Conservation (phyloP, 2,888 invertebrate genomes). For the Pemphredon lugubris region DNA sequence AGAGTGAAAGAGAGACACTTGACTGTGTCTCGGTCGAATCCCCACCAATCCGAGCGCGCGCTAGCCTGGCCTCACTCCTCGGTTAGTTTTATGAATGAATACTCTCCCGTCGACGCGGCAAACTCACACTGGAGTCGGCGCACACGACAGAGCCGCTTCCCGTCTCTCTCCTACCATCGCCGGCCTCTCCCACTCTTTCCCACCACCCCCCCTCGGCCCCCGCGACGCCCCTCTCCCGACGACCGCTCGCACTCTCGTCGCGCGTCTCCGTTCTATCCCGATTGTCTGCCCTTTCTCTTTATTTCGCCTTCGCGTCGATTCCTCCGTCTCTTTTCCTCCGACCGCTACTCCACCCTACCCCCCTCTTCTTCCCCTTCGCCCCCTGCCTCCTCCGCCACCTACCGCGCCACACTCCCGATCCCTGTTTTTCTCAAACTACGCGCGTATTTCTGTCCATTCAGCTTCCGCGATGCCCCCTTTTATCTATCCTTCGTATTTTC, state of each 20-base stretch:
- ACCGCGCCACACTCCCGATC: neutral
- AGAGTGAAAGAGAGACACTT: conserved; percentile 40
- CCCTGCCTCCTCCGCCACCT: too few species aligned
- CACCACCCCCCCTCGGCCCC: neutral
- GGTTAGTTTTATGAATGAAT: conserved; percentile 83
- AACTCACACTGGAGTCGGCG: conserved; percentile 58
- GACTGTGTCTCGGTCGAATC: conserved; percentile 47
- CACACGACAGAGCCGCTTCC: conserved; percentile 40
- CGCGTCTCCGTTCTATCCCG: neutral
- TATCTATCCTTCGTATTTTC: too few species aligned
- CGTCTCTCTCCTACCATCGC: conserved; percentile 27
- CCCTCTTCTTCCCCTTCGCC: neutral
- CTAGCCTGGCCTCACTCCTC: conserved; percentile 65
- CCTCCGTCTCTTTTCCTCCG: too few species aligned
- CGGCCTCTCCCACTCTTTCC: conserved; percentile 7
- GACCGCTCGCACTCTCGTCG: neutral
- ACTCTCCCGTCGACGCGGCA: conserved; percentile 62
- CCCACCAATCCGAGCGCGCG: conserved; percentile 48
- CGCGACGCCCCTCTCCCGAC: neutral
- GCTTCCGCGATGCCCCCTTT: too few species aligned
- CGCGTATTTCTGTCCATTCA: neutral
- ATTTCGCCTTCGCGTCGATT: too few species aligned
- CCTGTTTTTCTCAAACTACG: neutral
- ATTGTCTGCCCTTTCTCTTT: neutral
- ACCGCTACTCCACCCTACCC: neutral